Percentiles rank a stretch among this genome's conserved stretches.
Evolutionary conservation across 2,888 invertebrate species (phyloP).

Genomic region (Sialis fuliginosa): DNA sequence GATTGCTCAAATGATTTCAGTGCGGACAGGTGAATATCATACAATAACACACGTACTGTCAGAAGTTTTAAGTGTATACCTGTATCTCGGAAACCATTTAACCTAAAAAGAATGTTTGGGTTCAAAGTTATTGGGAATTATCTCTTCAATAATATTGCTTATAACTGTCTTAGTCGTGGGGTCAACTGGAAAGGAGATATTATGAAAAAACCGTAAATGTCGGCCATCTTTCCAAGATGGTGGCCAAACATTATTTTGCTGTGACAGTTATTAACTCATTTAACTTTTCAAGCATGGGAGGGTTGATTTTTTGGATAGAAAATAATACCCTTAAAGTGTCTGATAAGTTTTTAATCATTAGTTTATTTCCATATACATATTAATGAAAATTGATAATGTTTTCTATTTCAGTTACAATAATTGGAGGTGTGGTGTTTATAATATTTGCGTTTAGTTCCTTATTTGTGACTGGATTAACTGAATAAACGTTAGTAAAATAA

Average conservation of each 20-base stretch:
- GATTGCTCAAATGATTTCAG: conserved; percentile 93
- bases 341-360: background rate
- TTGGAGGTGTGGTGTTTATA: conserved; percentile 90
- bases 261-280: too few relatives aligned
- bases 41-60: background rate
- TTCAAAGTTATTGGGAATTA: background rate
- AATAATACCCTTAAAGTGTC: background rate
- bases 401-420: conserved; percentile 71
- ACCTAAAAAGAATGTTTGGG: background rate
- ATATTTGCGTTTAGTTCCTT: conserved; percentile 86
- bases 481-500: too few relatives aligned
- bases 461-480: conserved; percentile 43
- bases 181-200: too few relatives aligned
- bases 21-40: conserved; percentile 65
- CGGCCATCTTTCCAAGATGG: background rate
- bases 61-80: background rate
- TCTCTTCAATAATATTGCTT: background rate
- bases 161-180: too few relatives aligned
- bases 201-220: background rate
- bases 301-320: too few relatives aligned
- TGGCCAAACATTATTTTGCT: too few relatives aligned
- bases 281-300: too few relatives aligned
- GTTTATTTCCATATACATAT: too few relatives aligned
- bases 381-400: too few relatives aligned
- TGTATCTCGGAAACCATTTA: background rate